Conservation (phyloP, 2,797 vertebrate species). For the Mycteria americana region DNA sequence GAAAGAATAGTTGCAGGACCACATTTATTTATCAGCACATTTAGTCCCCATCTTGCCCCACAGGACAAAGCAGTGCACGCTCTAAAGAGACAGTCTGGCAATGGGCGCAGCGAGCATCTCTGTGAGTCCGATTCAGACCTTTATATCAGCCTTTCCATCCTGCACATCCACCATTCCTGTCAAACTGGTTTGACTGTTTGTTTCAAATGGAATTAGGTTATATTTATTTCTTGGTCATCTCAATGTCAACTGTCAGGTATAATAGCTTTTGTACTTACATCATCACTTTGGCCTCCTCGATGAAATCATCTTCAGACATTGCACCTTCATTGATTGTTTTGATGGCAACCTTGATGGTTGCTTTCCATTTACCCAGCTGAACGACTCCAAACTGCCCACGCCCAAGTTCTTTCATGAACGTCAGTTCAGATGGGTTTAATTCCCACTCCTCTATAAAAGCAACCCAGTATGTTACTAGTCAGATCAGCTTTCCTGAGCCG, state of each 20-base stretch:
- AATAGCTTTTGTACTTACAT: constrained; percentile 62
- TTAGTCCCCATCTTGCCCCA: neutral
- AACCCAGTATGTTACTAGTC: neutral
- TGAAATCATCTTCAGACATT: constrained; percentile 79
- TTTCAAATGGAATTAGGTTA: neutral
- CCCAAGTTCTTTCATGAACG: constrained; percentile 84
- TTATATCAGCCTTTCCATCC: neutral
- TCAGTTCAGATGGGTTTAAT: constrained; percentile 83
- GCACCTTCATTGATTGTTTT: constrained; percentile 74
- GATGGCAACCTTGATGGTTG: constrained; percentile 70
- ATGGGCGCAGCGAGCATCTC: accelerated
- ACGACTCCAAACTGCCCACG: constrained; percentile 87
- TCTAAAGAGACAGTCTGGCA: neutral
- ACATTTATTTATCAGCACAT: neutral
- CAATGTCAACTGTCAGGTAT: neutral
- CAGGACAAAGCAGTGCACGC: neutral
- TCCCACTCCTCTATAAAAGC: constrained; percentile 85
- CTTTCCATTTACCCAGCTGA: constrained; percentile 82
- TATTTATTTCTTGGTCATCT: neutral
- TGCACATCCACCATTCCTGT: neutral
- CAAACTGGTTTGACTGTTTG: neutral
- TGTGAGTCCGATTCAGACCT: neutral
- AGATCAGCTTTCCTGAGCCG: neutral
- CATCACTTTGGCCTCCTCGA: constrained; percentile 78
- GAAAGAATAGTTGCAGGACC: neutral